Conservation (phyloP, 2,797 vertebrate species). For the Poliocrania exsul region DNA sequence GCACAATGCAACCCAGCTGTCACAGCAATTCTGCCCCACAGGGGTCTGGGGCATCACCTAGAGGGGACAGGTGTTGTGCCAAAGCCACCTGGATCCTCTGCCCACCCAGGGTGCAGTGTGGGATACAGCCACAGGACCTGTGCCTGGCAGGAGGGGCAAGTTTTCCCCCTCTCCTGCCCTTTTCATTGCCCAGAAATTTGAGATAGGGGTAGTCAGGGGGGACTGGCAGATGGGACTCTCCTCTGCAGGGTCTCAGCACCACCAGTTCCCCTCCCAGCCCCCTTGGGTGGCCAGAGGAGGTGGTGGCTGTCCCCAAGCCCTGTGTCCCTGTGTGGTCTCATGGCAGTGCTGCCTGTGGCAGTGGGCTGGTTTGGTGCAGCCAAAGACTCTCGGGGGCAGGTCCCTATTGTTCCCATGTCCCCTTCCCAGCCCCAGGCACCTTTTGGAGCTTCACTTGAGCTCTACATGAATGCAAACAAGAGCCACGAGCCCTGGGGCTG, state of each 20-base stretch:
- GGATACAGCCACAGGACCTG: neutral
- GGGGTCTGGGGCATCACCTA: neutral
- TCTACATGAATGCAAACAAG: neutral
- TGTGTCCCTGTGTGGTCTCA: rapidly evolving
- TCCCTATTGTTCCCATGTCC: neutral
- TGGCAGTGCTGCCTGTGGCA: rapidly evolving
- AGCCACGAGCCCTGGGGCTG: neutral
- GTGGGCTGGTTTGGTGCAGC: neutral
- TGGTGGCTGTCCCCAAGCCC: neutral
- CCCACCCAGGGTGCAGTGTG: neutral
- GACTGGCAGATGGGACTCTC: neutral
- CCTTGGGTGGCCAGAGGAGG: neutral
- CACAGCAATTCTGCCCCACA: neutral
- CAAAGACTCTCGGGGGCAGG: neutral
- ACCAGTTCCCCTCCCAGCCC: neutral
- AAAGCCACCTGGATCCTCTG: neutral
- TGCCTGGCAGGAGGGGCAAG: neutral
- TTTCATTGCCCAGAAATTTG: neutral
- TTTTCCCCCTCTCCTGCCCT: neutral
- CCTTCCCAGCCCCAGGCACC: neutral
- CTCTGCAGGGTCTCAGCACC: rapidly evolving
- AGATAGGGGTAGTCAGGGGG: neutral
- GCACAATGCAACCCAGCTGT: neutral
- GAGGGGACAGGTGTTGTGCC: neutral
- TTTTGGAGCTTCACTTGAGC: neutral